These are phyloP conservation scores for Electrona antarctica DNA, from an alignment of 2,113 vertebrate species.

Conservation along the genomic window DNA sequence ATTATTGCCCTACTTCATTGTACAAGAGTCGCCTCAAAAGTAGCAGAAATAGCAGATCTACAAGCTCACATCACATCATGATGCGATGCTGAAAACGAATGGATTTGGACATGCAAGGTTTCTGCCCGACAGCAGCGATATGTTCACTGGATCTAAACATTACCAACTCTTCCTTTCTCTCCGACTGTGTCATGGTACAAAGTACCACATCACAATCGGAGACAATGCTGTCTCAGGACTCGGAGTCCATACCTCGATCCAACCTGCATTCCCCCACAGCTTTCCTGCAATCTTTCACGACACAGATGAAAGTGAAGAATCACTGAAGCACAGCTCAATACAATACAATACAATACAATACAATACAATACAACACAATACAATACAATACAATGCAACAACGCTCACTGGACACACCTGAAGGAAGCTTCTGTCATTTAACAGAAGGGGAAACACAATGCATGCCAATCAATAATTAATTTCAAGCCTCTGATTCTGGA, in stretches of 20 bases:
- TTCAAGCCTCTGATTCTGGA: constrained; percentile 55
- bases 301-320: constrained; percentile 49
- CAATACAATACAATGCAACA: constrained; percentile 50
- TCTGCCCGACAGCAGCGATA: too few relatives aligned
- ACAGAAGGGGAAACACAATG: constrained; percentile 57
- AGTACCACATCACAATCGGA: too few relatives aligned
- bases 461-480: constrained; percentile 70
- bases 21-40: too few relatives aligned
- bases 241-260: not conserved
- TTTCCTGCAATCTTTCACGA: constrained; percentile 35
- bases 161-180: too few relatives aligned
- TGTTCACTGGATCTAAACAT: too few relatives aligned
- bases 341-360: constrained; percentile 68
- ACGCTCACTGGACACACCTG: constrained; percentile 58
- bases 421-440: constrained; percentile 63
- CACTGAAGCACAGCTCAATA: constrained; percentile 69
- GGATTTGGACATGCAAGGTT: too few relatives aligned
- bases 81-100: too few relatives aligned
- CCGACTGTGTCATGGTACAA: too few relatives aligned
- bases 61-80: too few relatives aligned
- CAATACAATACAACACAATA: constrained; percentile 43
- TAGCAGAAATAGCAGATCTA: too few relatives aligned
- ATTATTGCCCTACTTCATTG: too few relatives aligned
- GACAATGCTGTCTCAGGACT: constrained; percentile 25
- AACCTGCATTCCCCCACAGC: constrained; percentile 25